phyloP scores from a whole-genome alignment of 2,113 vertebrate species.

The Pontoporia blainvillei region DNA sequence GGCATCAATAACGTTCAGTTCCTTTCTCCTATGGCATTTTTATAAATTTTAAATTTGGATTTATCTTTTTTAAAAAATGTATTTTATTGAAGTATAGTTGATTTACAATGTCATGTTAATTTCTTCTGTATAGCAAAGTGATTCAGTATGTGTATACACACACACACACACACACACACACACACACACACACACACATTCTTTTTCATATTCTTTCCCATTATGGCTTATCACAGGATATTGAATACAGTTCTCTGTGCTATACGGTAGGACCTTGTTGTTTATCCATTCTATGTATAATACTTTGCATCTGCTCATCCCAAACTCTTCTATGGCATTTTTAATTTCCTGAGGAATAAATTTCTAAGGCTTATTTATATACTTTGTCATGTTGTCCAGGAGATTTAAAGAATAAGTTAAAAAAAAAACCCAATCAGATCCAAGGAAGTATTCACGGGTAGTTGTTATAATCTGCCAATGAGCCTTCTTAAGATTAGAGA shows the following conservation, averaged over 20 bases:
- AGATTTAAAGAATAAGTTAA: background rate
- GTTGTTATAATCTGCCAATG: background rate
- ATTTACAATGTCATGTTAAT: background rate
- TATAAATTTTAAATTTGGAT: background rate
- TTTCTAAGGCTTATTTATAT: background rate
- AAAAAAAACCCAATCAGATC: background rate
- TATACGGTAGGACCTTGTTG: background rate
- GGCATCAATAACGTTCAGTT: background rate
- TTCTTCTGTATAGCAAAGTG: background rate
- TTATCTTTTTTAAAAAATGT: background rate
- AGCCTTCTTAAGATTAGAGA: background rate
- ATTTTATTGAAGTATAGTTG: background rate
- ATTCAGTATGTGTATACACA: too few relatives aligned
- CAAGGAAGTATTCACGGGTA: background rate
- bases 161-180: background rate
- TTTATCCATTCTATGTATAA: background rate
- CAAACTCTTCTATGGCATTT: background rate
- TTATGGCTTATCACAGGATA: background rate
- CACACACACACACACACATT: background rate
- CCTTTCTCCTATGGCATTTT: background rate
- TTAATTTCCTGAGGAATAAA: background rate
- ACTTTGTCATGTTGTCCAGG: background rate
- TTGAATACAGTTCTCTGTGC: background rate
- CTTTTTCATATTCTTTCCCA: background rate
- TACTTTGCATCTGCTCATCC: background rate